Evolutionary conservation across 2,797 vertebrate species (phyloP).

Genomic region (Rhabdophis nuchalis): DNA sequence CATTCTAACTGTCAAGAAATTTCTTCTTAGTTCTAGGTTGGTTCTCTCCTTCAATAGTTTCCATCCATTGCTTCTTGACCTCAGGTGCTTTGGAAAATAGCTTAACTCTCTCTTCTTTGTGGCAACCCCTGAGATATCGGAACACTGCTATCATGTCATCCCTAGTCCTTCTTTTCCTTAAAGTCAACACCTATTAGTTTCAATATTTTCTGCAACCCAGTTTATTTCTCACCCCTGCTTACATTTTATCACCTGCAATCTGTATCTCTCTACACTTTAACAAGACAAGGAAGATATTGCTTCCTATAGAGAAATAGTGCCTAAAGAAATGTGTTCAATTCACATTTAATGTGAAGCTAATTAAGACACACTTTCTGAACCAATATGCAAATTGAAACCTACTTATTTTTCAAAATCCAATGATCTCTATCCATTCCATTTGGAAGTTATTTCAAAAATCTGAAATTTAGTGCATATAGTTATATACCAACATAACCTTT

Average conservation of each 20-base stretch:
- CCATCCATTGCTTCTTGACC: too few species aligned
- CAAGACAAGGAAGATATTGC: not conserved
- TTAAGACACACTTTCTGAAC: not conserved
- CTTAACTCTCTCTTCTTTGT: too few species aligned
- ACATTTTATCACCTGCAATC: not conserved
- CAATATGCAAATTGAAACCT: not conserved
- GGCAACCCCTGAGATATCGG: too few species aligned
- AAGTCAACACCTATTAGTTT: not conserved
- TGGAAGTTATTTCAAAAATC: not conserved
- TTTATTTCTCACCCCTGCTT: not conserved
- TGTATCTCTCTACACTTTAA: not conserved
- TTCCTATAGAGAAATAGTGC: not conserved
- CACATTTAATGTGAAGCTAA: not conserved
- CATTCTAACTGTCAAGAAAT: too few species aligned
- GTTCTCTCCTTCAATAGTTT: too few species aligned
- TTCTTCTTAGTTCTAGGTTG: too few species aligned
- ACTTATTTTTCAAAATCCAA: not conserved
- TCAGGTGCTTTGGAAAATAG: too few species aligned
- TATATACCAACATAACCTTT: not conserved
- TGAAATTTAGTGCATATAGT: not conserved
- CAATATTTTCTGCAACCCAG: not conserved
- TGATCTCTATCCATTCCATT: not conserved
- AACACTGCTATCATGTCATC: too few species aligned
- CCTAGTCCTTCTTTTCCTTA: too few species aligned
- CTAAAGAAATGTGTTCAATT: not conserved